Conservation (phyloP, 2,888 invertebrate genomes). For the Scrobipalpa atriplicella region DNA sequence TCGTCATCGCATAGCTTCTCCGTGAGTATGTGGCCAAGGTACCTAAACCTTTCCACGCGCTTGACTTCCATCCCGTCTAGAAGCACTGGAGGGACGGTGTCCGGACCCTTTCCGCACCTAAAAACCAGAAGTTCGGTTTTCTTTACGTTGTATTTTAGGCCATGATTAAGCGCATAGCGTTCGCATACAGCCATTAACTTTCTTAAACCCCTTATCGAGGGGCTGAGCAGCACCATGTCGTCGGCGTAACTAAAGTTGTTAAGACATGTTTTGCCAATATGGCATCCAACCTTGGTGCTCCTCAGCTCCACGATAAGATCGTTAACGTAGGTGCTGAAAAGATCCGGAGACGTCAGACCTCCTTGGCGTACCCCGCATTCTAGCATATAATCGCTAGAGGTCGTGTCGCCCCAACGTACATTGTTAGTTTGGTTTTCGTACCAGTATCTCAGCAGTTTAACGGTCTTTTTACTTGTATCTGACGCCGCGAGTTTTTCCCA, state of each 20-base stretch:
- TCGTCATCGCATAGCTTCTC: background rate
- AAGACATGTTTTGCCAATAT: background rate
- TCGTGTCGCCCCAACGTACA: conserved; percentile 3
- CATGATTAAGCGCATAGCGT: background rate
- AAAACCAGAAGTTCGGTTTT: conserved; percentile 7
- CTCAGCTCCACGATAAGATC: conserved; percentile 8
- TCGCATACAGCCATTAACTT: conserved; percentile 1
- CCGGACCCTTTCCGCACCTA: too few species aligned
- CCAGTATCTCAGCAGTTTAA: conserved; percentile 1
- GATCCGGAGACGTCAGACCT: background rate
- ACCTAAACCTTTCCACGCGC: background rate
- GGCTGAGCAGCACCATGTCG: conserved; percentile 16
- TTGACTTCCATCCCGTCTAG: background rate
- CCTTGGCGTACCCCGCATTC: background rate
- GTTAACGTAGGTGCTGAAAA: too few species aligned
- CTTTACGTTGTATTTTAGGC: background rate
- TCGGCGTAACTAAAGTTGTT: conserved; percentile 15
- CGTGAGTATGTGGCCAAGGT: background rate
- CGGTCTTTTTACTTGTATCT: too few species aligned
- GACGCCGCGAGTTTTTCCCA: background rate
- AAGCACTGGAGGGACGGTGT: too few species aligned
- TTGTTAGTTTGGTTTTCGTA: background rate
- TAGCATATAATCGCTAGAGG: too few species aligned
- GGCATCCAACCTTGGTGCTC: background rate
- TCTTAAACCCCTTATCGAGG: too few species aligned